Percentiles rank a stretch among this genome's conserved stretches.
These are phyloP conservation scores for Pedicia rivosa DNA, from an alignment of 2,888 invertebrate species.

Conservation along the genomic window DNA sequence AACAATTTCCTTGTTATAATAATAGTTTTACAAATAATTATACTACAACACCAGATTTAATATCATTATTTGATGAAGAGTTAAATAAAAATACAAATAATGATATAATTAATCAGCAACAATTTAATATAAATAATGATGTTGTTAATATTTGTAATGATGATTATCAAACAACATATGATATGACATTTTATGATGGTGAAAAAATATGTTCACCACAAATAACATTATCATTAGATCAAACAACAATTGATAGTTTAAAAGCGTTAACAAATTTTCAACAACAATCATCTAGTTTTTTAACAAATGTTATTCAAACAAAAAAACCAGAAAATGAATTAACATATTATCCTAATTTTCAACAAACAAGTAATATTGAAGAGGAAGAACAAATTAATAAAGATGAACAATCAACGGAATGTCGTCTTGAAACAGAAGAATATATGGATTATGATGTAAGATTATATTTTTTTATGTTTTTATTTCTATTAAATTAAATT, in stretches of 20 bases:
- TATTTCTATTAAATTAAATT: too few relatives aligned
- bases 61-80: conserved; percentile 18
- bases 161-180: neutral
- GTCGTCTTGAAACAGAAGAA: conserved; percentile 14
- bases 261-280: conserved; percentile 35
- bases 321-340: too few relatives aligned
- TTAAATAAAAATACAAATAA: conserved; percentile 11
- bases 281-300: too few relatives aligned
- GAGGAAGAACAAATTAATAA: too few relatives aligned
- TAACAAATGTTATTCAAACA: too few relatives aligned
- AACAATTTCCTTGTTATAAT: neutral
- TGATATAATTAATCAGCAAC: too few relatives aligned
- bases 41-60: conserved; percentile 15
- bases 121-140: too few relatives aligned
- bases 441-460: conserved; percentile 17
- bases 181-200: conserved; percentile 1
- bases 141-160: too few relatives aligned
- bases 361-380: too few relatives aligned
- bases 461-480: too few relatives aligned
- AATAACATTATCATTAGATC: conserved; percentile 10
- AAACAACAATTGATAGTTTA: conserved; percentile 35
- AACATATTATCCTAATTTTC: too few relatives aligned
- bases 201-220: neutral
- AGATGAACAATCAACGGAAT: neutral
- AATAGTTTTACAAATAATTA: neutral